These are phyloP conservation scores for Condylura cristata DNA, from an alignment of 2,113 vertebrate species.

Conservation along the genomic window DNA sequence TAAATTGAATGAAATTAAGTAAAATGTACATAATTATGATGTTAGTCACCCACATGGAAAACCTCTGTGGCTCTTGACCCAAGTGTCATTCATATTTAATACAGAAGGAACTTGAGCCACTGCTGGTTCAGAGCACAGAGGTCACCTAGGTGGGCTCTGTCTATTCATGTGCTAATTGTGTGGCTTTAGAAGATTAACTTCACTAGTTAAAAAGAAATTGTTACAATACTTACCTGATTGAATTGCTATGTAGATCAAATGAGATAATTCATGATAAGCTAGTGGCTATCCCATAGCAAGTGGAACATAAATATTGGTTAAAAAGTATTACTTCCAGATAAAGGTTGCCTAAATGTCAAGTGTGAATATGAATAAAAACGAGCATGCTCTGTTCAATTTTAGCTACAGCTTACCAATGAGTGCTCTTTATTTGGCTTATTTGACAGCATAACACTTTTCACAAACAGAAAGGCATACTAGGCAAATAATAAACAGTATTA, in stretches of 20 bases:
- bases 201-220: neutral
- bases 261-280: neutral
- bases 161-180: neutral
- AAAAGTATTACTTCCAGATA: neutral
- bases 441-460: neutral
- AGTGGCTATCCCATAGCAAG: neutral
- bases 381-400: neutral
- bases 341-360: neutral
- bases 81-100: conserved; percentile 15
- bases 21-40: neutral
- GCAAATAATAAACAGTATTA: neutral
- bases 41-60: neutral
- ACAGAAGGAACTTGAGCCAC: neutral
- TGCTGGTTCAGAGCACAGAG: neutral
- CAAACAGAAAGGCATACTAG: neutral
- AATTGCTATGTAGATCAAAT: neutral
- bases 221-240: neutral
- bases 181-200: neutral
- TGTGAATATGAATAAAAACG: neutral
- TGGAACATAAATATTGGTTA: neutral
- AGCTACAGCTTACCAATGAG: neutral
- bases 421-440: neutral
- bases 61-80: neutral
- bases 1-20: neutral
- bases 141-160: neutral